Evolutionary conservation across 1,140 invertebrate species (phyloP), one percentile per base, ranked within the genome.

Genomic region (Hylyphantes graminicola): DNA sequence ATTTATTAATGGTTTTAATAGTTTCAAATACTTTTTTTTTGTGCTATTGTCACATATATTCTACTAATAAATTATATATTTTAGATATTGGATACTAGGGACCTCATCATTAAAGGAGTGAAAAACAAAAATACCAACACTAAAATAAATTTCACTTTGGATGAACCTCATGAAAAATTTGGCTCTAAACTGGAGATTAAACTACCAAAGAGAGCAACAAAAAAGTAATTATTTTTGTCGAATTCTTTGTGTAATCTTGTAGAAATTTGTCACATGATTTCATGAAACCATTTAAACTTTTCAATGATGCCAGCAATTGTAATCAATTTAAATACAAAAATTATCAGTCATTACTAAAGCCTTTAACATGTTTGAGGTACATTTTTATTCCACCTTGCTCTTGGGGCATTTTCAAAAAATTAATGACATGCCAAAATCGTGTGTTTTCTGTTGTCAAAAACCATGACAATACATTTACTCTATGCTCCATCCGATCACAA

Each of bases 31-130:
- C 1, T 35, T 35, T 35, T 3, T 13, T 13, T 59, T 13, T 2
- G 3, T 59, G 6, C 12, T 17, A 13, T 59, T 59, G 12, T 13
- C 57, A 59, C 57, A 13, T 13, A 59, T 13, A 13, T 59, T 2
- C 12, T 59, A 2, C 12, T 13, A 17, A 3, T 59, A 13, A n/a
- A 13, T 12, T 17, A 6, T 59, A 13, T 81, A 87, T 90, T 90
- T 78, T 87, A 96, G 95, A 90, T 96, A 88, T 90, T 97, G 85
- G 96, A 98, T 91, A 92, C 93, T 10, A 92, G 92, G 86, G 92
- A 94, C 86, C 89, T 97, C 15, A 92, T 90, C 13, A 93, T 97
- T 64, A 85, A 86, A 2, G 87, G 86, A 61, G 90, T 93, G 54
- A 53, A 48, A n/a, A 88, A 89, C 86, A 89, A 89, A 48, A 90